A percentile compares a stretch with the other conserved stretches of the same genome.
These are phyloP conservation scores for Palythoa grandiflora DNA, from an alignment of 92 coral and sea anemone genomes.

Conservation along the genomic window DNA sequence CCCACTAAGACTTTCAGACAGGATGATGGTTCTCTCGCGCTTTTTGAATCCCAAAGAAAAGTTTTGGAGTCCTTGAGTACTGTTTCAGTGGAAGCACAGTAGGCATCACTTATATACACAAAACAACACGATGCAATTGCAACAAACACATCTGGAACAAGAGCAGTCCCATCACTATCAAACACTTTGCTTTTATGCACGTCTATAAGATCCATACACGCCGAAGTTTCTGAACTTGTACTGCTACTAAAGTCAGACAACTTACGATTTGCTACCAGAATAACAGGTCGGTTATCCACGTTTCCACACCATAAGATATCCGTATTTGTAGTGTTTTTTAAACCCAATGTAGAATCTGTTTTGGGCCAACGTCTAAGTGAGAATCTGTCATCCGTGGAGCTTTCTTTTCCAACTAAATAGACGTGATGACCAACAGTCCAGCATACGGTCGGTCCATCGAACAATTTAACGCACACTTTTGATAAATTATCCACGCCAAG, in stretches of 20 bases:
- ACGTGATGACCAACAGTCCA: slow-evolving; percentile 41
- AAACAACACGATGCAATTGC: slow-evolving; percentile 53
- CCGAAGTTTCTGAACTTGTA: slow-evolving; percentile 29
- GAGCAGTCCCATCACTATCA: slow-evolving; percentile 12
- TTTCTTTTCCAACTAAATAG: slow-evolving; percentile 20
- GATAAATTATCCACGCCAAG: neutral
- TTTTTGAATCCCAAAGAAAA: neutral
- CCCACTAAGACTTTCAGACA: slow-evolving; percentile 46
- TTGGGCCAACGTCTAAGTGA: neutral
- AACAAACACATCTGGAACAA: slow-evolving; percentile 61
- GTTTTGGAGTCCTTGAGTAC: neutral
- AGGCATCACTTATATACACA: slow-evolving; percentile 12
- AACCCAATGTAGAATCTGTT: neutral
- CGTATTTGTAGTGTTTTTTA: neutral
- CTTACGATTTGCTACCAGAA: slow-evolving; percentile 25
- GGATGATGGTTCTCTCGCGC: neutral
- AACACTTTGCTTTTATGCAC: slow-evolving; percentile 28
- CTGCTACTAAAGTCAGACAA: neutral
- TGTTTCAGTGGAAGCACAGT: neutral
- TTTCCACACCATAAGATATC: slow-evolving; percentile 48
- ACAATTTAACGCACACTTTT: slow-evolving; percentile 17
- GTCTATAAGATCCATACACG: slow-evolving; percentile 37
- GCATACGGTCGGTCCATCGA: slow-evolving; percentile 68
- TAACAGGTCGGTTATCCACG: slow-evolving; percentile 34
- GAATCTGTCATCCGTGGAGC: neutral